These are phyloP conservation scores for Ailurus styani DNA, from an alignment of 2,113 vertebrate genomes.

Conservation along the genomic window DNA sequence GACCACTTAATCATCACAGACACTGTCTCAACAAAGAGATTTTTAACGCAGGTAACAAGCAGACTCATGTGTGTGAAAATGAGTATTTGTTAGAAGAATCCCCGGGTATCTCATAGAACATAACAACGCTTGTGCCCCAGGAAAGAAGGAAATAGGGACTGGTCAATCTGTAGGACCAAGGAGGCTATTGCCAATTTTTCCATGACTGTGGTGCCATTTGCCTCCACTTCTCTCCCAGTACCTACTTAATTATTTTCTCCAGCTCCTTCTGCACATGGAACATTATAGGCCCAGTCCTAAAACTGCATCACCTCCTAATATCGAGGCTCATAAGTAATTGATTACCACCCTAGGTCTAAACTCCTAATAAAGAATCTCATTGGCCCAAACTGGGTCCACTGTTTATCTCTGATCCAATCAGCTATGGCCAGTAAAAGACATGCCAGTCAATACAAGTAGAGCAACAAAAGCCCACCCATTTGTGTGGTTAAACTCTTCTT, in stretches of 20 bases:
- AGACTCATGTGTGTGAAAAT: neutral
- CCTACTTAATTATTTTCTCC: neutral
- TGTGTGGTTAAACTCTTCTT: neutral
- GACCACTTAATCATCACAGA: neutral
- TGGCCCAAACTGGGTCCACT: neutral
- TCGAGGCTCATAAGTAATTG: neutral
- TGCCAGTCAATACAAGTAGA: neutral
- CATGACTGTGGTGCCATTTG: neutral
- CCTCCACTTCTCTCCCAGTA: neutral
- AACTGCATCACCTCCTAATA: neutral
- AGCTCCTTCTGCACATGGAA: neutral
- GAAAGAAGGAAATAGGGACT: neutral
- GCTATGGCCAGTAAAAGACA: neutral
- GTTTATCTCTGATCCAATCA: neutral
- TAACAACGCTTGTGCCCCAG: neutral
- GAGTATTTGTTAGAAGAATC: neutral
- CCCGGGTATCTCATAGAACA: neutral
- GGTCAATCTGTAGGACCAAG: neutral
- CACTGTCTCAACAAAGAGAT: neutral
- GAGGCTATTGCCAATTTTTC: neutral
- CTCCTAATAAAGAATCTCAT: neutral
- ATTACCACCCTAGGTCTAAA: neutral
- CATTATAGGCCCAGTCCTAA: neutral
- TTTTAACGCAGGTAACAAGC: neutral
- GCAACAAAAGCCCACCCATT: neutral